These are phyloP conservation scores for Dorcus parallelipipedus DNA, from an alignment of 2,888 invertebrate species.

Conservation along the genomic window DNA sequence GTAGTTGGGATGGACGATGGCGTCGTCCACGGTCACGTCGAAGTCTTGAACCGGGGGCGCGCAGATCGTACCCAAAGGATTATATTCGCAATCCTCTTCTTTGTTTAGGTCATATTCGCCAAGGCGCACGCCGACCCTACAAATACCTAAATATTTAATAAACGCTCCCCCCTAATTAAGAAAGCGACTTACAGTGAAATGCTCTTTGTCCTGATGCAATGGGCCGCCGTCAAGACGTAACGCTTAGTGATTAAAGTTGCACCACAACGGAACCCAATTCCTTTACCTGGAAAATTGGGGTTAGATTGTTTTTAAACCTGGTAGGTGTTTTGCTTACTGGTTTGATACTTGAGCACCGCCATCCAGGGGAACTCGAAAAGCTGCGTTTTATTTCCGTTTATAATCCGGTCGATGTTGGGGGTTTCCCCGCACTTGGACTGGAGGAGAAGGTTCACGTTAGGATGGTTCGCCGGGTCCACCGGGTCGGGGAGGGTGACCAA, in stretches of 20 bases:
- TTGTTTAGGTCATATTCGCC: slow-evolving; percentile 56
- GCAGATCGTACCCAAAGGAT: slow-evolving; percentile 28
- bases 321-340: slow-evolving; percentile 18
- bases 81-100: slow-evolving; percentile 48
- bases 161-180: not conserved
- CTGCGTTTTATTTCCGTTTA: slow-evolving; percentile 58
- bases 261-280: slow-evolving; percentile 44
- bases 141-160: slow-evolving; percentile 12
- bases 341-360: slow-evolving; percentile 62
- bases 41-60: slow-evolving; percentile 53
- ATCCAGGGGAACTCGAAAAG: slow-evolving; percentile 73
- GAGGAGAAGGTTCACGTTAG: slow-evolving; percentile 8
- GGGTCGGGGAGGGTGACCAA: slow-evolving; percentile 3
- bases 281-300: slow-evolving; percentile 23
- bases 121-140: slow-evolving; percentile 56
- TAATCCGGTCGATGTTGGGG: slow-evolving; percentile 52
- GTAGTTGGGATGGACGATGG: slow-evolving; percentile 49
- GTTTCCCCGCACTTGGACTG: slow-evolving; percentile 55
- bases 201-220: slow-evolving; percentile 51
- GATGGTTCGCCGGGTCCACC: not conserved
- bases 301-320: not conserved
- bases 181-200: slow-evolving; percentile 9
- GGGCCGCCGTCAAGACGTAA: slow-evolving; percentile 55
- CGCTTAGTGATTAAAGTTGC: slow-evolving; percentile 50
- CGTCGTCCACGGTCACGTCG: slow-evolving; percentile 45